Conservation (phyloP, 1,140 invertebrate species). For the Drosophila erecta region DNA sequence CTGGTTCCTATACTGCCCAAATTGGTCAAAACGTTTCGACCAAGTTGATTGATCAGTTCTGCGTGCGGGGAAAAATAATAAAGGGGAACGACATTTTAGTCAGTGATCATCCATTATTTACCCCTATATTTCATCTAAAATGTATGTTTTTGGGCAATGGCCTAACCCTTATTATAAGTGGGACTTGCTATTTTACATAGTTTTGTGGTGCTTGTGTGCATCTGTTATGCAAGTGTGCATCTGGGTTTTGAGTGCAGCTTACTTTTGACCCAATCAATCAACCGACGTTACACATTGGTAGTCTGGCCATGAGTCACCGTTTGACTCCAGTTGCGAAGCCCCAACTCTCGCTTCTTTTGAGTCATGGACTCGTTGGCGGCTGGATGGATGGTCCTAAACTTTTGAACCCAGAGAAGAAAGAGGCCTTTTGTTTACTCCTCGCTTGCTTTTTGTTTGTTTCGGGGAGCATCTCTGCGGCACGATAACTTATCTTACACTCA, state of each 20-base stretch:
- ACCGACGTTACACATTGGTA: neutral
- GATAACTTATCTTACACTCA: slow-evolving; percentile 30
- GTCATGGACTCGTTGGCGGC: slow-evolving; percentile 32
- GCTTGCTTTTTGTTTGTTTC: neutral
- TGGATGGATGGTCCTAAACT: slow-evolving; percentile 6
- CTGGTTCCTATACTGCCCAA: neutral
- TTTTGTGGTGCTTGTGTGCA: neutral
- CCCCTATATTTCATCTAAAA: too few species aligned
- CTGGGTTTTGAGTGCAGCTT: slow-evolving; percentile 1
- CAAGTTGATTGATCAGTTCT: slow-evolving; percentile 22
- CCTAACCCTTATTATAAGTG: too few species aligned
- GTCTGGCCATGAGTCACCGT: slow-evolving; percentile 10
- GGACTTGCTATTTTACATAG: too few species aligned
- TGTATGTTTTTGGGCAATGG: too few species aligned
- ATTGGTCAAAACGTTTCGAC: slow-evolving; percentile 6
- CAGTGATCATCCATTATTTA: too few species aligned
- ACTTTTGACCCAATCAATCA: slow-evolving; percentile 17
- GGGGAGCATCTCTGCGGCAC: slow-evolving; percentile 13
- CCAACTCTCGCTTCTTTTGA: slow-evolving; percentile 13
- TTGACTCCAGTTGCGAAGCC: neutral
- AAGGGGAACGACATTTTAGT: neutral
- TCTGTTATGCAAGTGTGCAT: neutral
- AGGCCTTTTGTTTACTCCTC: slow-evolving; percentile 8
- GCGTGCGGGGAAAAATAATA: neutral
- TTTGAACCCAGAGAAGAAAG: slow-evolving; percentile 9